Evolutionary conservation across 2,888 invertebrate species (phyloP), one percentile per base, ranked within the genome.

Genomic region (Hemithea aestivaria): DNA sequence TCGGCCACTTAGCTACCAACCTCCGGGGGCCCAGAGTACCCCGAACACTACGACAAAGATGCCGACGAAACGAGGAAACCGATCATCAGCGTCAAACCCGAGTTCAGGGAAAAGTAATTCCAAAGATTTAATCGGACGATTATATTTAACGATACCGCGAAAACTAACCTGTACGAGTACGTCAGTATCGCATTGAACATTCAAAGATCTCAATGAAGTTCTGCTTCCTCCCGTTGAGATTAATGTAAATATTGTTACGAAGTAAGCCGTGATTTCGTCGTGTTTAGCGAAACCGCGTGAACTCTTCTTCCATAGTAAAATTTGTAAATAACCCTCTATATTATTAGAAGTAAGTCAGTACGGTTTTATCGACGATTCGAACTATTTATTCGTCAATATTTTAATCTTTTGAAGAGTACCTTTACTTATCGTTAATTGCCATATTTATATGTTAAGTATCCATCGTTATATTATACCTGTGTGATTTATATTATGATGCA

Each of bases 1-100:
- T 95, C 95, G 73, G 95, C 95, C 69, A 95, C 95, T 87, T 91
- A 90, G 89, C 88, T 87, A 67, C 56, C 72, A 63, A 68, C 69
- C 54, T 40, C 72, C 72, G 82, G 83, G 82, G 80, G 67, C 36
- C 55, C 53, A 53, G 74, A 78, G 44, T 68, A 62, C 80, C 81
- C 81, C 81, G 76, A 81, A 52, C 66, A 66, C 56, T 70, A 81
- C 23, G 77, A 79, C 36, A 77, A 68, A 64, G 71, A 74, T 52
- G 78, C 77, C 46, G 78, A 78, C 46, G 81, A 79, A 60, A 64
- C 72, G 51, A 76, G 84, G 57, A 88, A 88, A 74, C 88, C 88
- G 49, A 77, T 88, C 54, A 88, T 88, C 73, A 88, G 87, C 70
- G 88, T 88, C 62, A 88, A 87, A 72, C 87, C 87, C 44, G 88